A percentile compares a stretch with the other conserved stretches of the same genome.
These are phyloP conservation scores for Pygoscelis adeliae DNA, from an alignment of 2,113 vertebrate genomes.

Conservation along the genomic window DNA sequence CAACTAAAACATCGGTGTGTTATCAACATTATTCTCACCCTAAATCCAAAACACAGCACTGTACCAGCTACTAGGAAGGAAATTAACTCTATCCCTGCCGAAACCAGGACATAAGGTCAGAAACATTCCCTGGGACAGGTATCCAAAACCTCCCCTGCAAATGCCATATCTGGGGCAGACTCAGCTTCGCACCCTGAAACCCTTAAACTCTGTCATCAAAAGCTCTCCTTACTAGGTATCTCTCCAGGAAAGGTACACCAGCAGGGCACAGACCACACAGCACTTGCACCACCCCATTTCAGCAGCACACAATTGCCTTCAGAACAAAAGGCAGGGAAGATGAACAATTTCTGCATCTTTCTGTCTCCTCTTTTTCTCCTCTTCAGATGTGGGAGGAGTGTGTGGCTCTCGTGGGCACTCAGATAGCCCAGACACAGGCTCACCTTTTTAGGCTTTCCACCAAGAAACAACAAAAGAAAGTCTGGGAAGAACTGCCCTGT, in stretches of 20 bases:
- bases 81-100: too few species aligned
- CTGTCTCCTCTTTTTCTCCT: not conserved
- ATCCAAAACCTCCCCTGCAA: not conserved
- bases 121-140: not conserved
- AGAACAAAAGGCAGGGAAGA: not conserved
- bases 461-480: not conserved
- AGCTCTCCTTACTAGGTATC: not conserved
- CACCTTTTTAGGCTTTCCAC: not conserved
- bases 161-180: not conserved
- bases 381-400: not conserved
- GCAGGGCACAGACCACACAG: accelerated
- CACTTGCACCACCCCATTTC: not conserved
- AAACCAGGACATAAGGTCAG: not conserved
- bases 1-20: too few species aligned
- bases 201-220: not conserved
- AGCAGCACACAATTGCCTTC: not conserved
- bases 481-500: not conserved
- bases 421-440: not conserved
- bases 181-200: not conserved
- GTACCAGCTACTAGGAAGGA: too few species aligned
- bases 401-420: not conserved
- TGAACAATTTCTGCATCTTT: not conserved
- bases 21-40: too few species aligned
- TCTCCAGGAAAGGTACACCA: not conserved
- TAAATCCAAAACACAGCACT: too few species aligned